Conservation (phyloP, 2,888 invertebrate species). For the Nezara viridula region DNA sequence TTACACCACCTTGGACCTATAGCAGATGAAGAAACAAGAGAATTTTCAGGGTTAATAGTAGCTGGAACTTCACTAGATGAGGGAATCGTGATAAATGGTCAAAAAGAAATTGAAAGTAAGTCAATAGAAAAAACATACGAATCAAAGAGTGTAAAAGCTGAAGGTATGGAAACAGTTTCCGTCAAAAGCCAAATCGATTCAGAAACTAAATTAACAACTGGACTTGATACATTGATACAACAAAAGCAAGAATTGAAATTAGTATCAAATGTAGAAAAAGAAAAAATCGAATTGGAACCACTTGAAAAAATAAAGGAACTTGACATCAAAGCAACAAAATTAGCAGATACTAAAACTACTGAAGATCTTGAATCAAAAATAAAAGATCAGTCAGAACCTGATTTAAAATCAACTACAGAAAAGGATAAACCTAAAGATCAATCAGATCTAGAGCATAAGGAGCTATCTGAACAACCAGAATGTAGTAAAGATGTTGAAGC, state of each 20-base stretch:
- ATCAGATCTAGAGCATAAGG: not conserved
- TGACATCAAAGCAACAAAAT: conserved; percentile 22
- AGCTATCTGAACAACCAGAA: not conserved
- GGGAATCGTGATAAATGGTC: not conserved
- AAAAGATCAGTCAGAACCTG: conserved; percentile 8
- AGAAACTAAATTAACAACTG: not conserved
- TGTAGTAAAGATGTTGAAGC: not conserved
- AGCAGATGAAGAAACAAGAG: not conserved
- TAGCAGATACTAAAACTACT: conserved; percentile 38
- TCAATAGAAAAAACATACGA: not conserved
- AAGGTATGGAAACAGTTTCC: not conserved
- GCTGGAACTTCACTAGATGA: not conserved
- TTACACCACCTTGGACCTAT: not conserved
- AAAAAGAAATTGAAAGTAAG: not conserved
- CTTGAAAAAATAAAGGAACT: conserved; percentile 3
- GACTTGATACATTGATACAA: not conserved
- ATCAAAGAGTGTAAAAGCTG: not conserved
- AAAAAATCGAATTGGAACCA: not conserved
- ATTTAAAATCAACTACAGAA: not conserved
- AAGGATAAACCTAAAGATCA: not conserved
- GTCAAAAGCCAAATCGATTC: not conserved
- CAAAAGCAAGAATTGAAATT: not conserved
- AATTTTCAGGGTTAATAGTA: not conserved
- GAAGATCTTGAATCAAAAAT: conserved; percentile 57
- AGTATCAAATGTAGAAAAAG: not conserved